These are phyloP conservation scores for Whitmania pigra DNA, from an alignment of 1,140 invertebrate species.

Conservation along the genomic window DNA sequence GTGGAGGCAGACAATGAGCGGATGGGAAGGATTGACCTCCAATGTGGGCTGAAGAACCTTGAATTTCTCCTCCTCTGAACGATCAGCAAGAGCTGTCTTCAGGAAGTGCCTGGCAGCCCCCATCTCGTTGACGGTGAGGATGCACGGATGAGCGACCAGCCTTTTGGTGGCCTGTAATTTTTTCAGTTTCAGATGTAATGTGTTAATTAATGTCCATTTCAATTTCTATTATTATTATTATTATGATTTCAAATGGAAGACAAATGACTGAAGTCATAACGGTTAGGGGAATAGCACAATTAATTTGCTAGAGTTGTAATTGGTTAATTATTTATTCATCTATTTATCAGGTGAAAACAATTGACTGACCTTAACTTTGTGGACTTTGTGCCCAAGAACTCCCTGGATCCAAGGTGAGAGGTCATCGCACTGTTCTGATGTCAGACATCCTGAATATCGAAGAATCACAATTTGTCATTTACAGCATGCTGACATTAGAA, in stretches of 20 bases:
- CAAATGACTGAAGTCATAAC: no score
- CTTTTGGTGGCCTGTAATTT: slow-evolving; percentile 61
- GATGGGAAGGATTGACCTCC: slow-evolving; percentile 85
- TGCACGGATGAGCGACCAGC: slow-evolving; percentile 76
- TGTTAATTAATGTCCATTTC: no score
- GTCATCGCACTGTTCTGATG: slow-evolving; percentile 58
- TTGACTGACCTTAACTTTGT: slow-evolving; percentile 53
- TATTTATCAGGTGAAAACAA: no score
- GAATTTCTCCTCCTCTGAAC: slow-evolving; percentile 72
- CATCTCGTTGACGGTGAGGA: slow-evolving; percentile 88
- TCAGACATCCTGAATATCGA: slow-evolving; percentile 50
- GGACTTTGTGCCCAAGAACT: slow-evolving; percentile 61
- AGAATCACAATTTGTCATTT: slow-evolving; percentile 39
- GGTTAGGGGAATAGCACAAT: no score
- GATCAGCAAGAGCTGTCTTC: slow-evolving; percentile 67
- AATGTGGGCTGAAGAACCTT: slow-evolving; percentile 74
- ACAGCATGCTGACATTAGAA: background rate
- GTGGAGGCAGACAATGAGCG: slow-evolving; percentile 75
- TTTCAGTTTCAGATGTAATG: no score
- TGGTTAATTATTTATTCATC: no score
- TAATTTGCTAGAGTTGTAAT: no score
- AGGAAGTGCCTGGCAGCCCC: slow-evolving; percentile 86
- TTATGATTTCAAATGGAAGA: no score
- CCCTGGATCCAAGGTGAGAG: slow-evolving; percentile 66
- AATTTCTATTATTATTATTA: no score